phyloP scores from a whole-genome alignment of 2,113 vertebrate species.

The Bungarus multicinctus region DNA sequence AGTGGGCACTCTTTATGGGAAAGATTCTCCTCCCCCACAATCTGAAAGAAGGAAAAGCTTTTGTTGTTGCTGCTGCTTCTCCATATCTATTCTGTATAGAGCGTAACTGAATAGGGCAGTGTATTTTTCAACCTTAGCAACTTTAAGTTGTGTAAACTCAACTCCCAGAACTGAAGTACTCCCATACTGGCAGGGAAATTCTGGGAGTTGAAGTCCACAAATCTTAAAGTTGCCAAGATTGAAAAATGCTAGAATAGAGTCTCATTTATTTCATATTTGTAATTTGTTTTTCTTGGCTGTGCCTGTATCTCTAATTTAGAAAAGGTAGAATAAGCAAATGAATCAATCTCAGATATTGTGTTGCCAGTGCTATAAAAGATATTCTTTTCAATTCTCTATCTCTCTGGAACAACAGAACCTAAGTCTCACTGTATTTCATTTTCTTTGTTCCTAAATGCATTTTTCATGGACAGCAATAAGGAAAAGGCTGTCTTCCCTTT shows the following conservation, averaged over 20 bases:
- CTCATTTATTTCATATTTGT: not conserved
- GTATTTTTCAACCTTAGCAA: not conserved
- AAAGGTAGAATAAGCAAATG: not conserved
- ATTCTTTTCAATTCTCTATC: not conserved
- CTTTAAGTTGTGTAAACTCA: not conserved
- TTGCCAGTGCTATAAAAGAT: not conserved
- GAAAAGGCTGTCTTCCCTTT: not conserved
- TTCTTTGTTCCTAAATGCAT: not conserved
- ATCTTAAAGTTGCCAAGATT: not conserved
- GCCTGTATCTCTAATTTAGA: not conserved
- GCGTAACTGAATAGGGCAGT: not conserved
- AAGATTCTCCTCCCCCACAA: not conserved
- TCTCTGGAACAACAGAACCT: not conserved
- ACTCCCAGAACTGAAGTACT: not conserved
- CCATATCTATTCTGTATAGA: not conserved
- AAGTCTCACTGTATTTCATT: not conserved
- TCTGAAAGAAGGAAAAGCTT: not conserved
- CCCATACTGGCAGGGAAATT: not conserved
- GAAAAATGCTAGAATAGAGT: not conserved
- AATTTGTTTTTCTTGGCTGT: not conserved
- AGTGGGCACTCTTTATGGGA: not conserved
- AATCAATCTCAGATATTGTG: not conserved
- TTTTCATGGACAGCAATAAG: not conserved
- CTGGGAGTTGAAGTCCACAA: not conserved
- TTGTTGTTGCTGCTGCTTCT: not conserved